Conservation (phyloP, 2,113 vertebrate genomes). For the Neodon shergylaensis region DNA sequence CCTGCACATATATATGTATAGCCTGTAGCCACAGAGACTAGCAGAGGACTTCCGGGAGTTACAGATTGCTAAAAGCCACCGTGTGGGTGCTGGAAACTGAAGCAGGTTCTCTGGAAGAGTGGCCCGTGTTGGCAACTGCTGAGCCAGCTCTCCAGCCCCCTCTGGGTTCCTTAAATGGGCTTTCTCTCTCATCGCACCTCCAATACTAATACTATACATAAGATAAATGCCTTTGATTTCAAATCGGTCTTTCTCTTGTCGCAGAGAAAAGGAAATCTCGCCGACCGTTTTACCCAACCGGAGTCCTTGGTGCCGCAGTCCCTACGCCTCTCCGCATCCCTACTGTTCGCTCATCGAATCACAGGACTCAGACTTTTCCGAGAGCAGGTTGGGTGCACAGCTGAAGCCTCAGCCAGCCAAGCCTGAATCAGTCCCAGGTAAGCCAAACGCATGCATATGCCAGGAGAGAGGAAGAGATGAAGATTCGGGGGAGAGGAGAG, state of each 20-base stretch:
- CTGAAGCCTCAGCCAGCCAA: background rate
- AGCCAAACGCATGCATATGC: background rate
- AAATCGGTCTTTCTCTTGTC: slow-evolving; percentile 54
- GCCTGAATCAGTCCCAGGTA: slow-evolving; percentile 59
- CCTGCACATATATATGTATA: background rate
- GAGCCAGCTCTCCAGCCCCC: background rate
- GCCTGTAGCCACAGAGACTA: too few species aligned
- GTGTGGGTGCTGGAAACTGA: background rate
- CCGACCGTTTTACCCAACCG: background rate
- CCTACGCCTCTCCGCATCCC: slow-evolving; percentile 66
- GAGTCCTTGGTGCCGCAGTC: slow-evolving; percentile 82
- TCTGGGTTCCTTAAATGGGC: background rate
- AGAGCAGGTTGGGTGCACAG: slow-evolving; percentile 11
- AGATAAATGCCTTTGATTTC: background rate
- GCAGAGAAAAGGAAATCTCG: slow-evolving; percentile 75
- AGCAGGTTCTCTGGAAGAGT: background rate
- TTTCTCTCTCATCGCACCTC: background rate
- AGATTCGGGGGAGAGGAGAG: background rate
- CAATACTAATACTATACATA: background rate
- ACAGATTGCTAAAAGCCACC: too few species aligned
- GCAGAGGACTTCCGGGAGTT: background rate
- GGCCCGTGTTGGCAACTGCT: background rate
- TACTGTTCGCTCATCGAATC: slow-evolving; percentile 62
- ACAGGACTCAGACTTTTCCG: rapidly evolving
- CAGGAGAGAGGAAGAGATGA: background rate